phyloP scores from a whole-genome alignment of 2,888 invertebrate species.

The Cosmia trapezina region DNA sequence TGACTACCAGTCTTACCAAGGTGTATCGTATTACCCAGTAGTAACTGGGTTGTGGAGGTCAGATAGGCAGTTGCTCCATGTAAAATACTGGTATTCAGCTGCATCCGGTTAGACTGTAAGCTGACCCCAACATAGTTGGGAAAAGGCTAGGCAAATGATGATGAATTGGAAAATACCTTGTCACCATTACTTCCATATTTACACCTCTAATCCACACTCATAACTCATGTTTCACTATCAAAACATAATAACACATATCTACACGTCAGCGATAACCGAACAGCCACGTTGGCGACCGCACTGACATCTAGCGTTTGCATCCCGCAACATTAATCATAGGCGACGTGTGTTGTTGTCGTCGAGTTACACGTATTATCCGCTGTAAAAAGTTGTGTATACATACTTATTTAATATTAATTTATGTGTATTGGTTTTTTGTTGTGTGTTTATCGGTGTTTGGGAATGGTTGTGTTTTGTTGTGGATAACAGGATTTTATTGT shows the following conservation, averaged over 20 bases:
- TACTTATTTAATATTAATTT: constrained; percentile 42
- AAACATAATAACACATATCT: constrained; percentile 41
- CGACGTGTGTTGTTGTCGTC: constrained; percentile 58
- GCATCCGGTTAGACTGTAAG: no score
- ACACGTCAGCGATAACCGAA: constrained; percentile 28
- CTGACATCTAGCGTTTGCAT: constrained; percentile 59
- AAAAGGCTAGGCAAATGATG: no score
- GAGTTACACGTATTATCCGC: constrained; percentile 59
- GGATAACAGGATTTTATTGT: no score
- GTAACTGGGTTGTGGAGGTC: no score
- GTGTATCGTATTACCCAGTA: no score
- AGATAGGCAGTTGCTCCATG: no score
- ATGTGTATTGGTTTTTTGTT: constrained; percentile 35
- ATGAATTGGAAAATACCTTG: background rate
- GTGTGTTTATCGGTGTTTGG: background rate
- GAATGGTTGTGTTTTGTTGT: background rate
- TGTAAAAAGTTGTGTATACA: constrained; percentile 58
- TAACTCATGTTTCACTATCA: constrained; percentile 21
- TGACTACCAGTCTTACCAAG: no score
- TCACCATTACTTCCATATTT: background rate
- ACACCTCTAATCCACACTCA: background rate
- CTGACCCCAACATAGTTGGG: no score
- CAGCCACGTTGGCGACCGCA: constrained; percentile 38
- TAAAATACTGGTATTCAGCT: no score
- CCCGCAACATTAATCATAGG: constrained; percentile 60